phyloP scores from a whole-genome alignment of 2,797 vertebrate genomes.

The Peromyscus melanophrys region DNA sequence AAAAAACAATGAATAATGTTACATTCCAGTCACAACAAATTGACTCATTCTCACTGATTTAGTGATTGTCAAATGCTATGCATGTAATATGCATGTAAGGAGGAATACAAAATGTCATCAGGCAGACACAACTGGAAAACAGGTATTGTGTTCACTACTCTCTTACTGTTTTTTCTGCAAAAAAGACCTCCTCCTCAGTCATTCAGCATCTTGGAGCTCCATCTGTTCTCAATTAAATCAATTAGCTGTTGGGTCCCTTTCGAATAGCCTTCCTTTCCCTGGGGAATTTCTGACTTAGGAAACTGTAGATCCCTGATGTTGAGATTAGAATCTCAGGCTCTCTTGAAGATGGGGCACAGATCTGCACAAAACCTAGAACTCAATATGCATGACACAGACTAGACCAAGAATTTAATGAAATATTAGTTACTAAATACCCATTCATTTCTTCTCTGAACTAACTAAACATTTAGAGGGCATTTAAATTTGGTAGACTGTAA shows the following conservation, averaged over 20 bases:
- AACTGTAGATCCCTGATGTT: neutral
- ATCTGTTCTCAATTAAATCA: neutral
- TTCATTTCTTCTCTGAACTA: neutral
- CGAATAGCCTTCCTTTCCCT: neutral
- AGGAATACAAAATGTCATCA: conserved; percentile 4
- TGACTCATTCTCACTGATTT: neutral
- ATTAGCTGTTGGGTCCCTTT: neutral
- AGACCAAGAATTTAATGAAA: conserved; percentile 54
- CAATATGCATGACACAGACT: conserved; percentile 39
- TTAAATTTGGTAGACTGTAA: conserved; percentile 29
- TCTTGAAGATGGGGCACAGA: neutral
- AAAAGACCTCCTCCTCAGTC: neutral
- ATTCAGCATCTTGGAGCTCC: neutral
- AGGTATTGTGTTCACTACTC: neutral
- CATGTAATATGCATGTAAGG: neutral
- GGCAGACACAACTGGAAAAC: conserved; percentile 8
- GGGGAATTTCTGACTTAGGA: neutral
- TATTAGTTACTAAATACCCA: neutral
- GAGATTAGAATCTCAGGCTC: conserved; percentile 4
- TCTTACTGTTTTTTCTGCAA: neutral
- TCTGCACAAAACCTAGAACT: conserved; percentile 18
- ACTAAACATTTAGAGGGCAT: conserved; percentile 10
- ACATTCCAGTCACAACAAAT: neutral
- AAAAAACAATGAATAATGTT: conserved; percentile 11
- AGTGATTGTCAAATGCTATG: neutral